A percentile compares a stretch with the other conserved stretches of the same genome.
phyloP scores from a whole-genome alignment of 1,140 invertebrate genomes.

The Bombus sibiricus region DNA sequence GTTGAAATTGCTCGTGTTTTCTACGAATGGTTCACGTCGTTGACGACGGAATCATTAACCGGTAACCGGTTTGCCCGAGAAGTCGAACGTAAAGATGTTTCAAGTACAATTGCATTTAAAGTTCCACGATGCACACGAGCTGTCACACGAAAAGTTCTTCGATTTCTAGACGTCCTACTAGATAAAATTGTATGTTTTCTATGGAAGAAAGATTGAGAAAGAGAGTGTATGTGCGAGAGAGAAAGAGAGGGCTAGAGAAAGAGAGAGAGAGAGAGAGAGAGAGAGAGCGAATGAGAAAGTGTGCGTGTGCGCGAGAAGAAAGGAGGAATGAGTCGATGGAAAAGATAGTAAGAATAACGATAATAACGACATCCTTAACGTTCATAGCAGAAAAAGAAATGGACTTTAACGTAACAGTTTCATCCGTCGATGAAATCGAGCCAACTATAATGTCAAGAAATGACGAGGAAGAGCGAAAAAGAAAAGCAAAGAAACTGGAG shows the following conservation, averaged over 20 bases:
- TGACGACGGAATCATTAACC: too few species aligned
- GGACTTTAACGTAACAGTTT: background rate
- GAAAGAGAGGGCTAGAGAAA: background rate
- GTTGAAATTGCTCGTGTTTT: constrained; percentile 19
- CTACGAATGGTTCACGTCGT: background rate
- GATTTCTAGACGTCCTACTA: constrained; percentile 57
- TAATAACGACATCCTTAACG: constrained; percentile 9
- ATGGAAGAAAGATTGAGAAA: background rate
- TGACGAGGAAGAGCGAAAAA: background rate
- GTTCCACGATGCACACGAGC: constrained; percentile 40
- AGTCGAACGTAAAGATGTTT: background rate
- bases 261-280: background rate
- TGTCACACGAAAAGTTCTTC: constrained; percentile 36
- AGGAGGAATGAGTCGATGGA: background rate
- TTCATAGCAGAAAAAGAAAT: constrained; percentile 4
- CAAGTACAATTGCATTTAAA: constrained; percentile 50
- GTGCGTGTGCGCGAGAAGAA: too few species aligned
- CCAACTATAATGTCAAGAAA: too few species aligned
- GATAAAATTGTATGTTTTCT: constrained; percentile 54
- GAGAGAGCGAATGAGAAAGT: background rate
- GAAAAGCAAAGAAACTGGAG: background rate
- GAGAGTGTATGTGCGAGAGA: too few species aligned
- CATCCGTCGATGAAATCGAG: background rate
- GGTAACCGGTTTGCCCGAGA: background rate
- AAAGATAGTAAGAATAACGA: constrained; percentile 18